A percentile compares a stretch with the other conserved stretches of the same genome.
Evolutionary conservation across 2,797 vertebrate species (phyloP).

Genomic region (Sebastolobus altivelis): DNA sequence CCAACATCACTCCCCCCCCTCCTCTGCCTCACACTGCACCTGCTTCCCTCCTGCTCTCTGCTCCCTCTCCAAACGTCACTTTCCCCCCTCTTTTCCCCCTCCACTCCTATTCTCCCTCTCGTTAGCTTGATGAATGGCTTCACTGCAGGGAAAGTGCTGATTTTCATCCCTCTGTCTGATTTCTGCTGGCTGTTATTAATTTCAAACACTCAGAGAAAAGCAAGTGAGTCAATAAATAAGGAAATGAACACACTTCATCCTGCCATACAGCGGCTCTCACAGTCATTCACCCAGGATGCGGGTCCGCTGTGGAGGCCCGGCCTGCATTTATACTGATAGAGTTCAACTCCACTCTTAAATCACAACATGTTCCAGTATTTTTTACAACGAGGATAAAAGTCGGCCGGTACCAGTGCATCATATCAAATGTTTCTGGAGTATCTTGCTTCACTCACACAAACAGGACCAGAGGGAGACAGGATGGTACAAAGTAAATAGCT

Average conservation of each 20-base stretch:
- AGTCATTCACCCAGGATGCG: constrained; percentile 70
- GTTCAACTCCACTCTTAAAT: constrained; percentile 61
- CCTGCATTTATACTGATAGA: constrained; percentile 68
- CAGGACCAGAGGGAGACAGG: constrained; percentile 47
- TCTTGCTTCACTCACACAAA: constrained; percentile 46
- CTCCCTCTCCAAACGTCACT: constrained; percentile 77
- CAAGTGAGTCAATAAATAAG: constrained; percentile 89
- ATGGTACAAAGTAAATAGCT: constrained; percentile 55
- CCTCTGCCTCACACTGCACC: constrained; percentile 67
- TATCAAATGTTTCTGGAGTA: constrained; percentile 52
- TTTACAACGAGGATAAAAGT: constrained; percentile 41
- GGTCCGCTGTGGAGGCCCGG: constrained; percentile 61
- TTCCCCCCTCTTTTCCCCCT: constrained; percentile 81
- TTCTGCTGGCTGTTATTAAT: constrained; percentile 96
- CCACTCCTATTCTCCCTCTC: constrained; percentile 88
- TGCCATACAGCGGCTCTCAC: constrained; percentile 77
- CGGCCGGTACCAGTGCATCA: constrained; percentile 31
- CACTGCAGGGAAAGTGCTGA: constrained; percentile 95
- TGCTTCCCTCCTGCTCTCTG: constrained; percentile 73
- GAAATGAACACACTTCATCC: constrained; percentile 86
- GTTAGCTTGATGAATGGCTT: constrained; percentile 99
- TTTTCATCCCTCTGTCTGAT: constrained; percentile 97
- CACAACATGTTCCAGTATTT: constrained; percentile 38
- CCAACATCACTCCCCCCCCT: constrained; percentile 49
- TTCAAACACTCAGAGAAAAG: constrained; percentile 94